Evolutionary conservation across 2,113 vertebrate genomes (phyloP).

Genomic region (Camelus bactrianus): DNA sequence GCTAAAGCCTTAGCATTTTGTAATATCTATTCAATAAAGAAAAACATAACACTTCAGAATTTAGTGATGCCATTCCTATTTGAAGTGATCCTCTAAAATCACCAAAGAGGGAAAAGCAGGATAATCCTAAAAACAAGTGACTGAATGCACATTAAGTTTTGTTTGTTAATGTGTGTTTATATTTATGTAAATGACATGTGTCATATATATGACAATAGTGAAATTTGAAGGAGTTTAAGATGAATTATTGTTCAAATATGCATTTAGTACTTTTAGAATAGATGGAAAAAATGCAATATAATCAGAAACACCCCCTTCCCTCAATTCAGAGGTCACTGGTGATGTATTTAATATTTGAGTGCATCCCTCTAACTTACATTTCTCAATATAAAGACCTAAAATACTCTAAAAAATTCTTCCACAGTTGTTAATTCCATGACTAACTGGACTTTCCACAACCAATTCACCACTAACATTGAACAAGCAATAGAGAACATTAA

Average conservation of each 20-base stretch:
- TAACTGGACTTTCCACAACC: background rate
- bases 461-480: background rate
- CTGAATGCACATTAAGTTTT: background rate
- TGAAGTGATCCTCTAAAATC: background rate
- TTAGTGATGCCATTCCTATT: background rate
- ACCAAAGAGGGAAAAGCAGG: background rate
- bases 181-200: background rate
- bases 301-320: background rate
- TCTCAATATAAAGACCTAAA: constrained; percentile 21
- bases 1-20: background rate
- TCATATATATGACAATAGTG: background rate
- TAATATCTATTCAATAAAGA: background rate
- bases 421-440: background rate
- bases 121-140: background rate
- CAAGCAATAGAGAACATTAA: constrained; percentile 44
- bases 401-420: constrained; percentile 38
- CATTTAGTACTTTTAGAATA: background rate
- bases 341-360: background rate
- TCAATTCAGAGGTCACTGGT: background rate
- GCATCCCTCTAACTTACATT: background rate
- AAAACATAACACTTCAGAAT: constrained; percentile 5
- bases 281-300: background rate
- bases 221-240: background rate
- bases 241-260: background rate
- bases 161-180: background rate